Evolutionary conservation across 35 echinoderm and acorn worm species (phyloP), one percentile per base, ranked within the genome.

Genomic region (Lytechinus variegatus): DNA sequence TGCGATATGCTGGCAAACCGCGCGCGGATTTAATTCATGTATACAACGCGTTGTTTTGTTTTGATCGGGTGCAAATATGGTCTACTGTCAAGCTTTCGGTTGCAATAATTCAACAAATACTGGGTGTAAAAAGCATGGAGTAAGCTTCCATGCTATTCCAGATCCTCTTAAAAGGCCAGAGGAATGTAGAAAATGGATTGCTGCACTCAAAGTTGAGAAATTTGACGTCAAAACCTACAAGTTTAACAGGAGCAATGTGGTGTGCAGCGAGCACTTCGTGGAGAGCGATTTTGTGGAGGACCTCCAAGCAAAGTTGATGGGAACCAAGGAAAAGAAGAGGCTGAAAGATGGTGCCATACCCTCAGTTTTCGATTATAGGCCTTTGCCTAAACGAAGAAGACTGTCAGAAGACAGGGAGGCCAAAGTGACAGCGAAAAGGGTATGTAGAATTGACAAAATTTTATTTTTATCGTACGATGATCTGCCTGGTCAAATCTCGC

Each of bases 251-350:
- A 28, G 10, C 16, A 89, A 89, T 28, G 87, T 28, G 4, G 87
- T 89, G 12, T 89, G 87, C 14, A 89, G 87, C 87, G 87, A 89
- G 28, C 87, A 89, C 24, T 89, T 89, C 87, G 27, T 89, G 7
- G 87, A 89, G 87, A 19, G 24, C 2, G 87, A 89, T n/a, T 89
- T 89, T 27, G 24, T 89, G 4, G 1, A 5, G 5, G 87, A 53
- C 27, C 52, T 89, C 2, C 27, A 14, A n/a, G 87, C 87, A 9
- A 89, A 53, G 14, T 14, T 89, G 9, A 4, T 89, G 87, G 87
- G 28, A 8, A 51, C 87, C 5, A 89, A 89, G 14, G 12, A 13
- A 29, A 33, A 53, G 27, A 53, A 12, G 12, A 33, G 28, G 14
- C 87, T 89, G 87, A 89, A 89, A 19, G 87, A 89, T 16, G 87